Percentiles rank a stretch among this genome's conserved stretches.
These are phyloP conservation scores for Helicoverpa zea DNA, from an alignment of 1,140 invertebrate genomes.

Conservation along the genomic window DNA sequence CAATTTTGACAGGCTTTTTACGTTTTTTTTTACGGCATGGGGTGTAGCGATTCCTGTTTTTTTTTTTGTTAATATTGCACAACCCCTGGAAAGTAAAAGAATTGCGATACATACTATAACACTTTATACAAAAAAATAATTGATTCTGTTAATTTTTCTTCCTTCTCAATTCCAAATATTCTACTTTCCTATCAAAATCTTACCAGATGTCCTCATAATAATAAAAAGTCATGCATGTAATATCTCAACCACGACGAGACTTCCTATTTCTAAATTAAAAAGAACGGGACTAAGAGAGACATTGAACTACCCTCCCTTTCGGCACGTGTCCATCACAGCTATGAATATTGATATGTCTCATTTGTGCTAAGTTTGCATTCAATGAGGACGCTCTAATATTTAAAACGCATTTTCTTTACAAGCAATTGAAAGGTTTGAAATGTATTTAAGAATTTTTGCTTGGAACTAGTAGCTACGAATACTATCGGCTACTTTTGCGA, in stretches of 20 bases:
- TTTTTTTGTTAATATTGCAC: too few species aligned
- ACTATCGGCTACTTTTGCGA: too few species aligned
- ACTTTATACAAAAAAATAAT: not conserved
- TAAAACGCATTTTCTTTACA: not conserved
- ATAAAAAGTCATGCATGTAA: too few species aligned
- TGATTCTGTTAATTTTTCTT: not conserved
- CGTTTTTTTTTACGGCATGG: conserved; percentile 5
- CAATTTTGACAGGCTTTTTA: conserved; percentile 40
- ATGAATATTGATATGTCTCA: conserved; percentile 63
- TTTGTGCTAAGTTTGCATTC: conserved; percentile 44
- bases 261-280: conserved; percentile 51
- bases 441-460: too few species aligned
- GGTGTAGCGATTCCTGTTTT: not conserved
- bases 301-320: conserved; percentile 46
- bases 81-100: not conserved
- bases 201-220: too few species aligned
- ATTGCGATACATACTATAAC: not conserved
- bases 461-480: too few species aligned
- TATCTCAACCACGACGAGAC: not conserved
- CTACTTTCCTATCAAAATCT: not conserved
- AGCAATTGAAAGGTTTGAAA: not conserved
- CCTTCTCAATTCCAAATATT: not conserved
- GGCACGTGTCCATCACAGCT: conserved; percentile 57
- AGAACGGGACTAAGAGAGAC: conserved; percentile 28
- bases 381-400: conserved; percentile 21